Percentiles rank a stretch among this genome's conserved stretches.
These are phyloP conservation scores for Oophaga sylvatica DNA, from an alignment of 2,797 vertebrate genomes.

Conservation along the genomic window DNA sequence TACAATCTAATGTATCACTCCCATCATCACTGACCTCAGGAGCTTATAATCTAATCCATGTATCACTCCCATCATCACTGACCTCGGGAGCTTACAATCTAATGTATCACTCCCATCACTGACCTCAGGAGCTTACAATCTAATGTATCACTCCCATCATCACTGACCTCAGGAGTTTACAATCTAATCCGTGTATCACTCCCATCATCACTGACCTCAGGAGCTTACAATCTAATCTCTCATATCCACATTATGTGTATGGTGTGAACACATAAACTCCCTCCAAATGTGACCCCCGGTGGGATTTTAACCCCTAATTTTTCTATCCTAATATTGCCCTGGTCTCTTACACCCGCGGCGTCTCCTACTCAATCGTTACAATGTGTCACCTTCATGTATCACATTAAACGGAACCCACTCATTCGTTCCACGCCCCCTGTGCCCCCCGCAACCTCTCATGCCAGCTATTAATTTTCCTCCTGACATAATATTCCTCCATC, in stretches of 20 bases:
- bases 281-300: background rate
- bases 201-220: background rate
- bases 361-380: background rate
- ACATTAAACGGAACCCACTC: background rate
- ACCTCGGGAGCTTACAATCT: too few relatives aligned
- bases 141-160: too few relatives aligned
- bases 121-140: too few relatives aligned
- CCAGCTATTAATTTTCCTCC: background rate
- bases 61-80: too few relatives aligned
- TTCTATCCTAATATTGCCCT: background rate
- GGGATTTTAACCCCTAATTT: background rate
- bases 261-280: background rate
- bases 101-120: too few relatives aligned
- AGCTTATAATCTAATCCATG: background rate
- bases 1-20: background rate
- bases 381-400: slow-evolving; percentile 15
- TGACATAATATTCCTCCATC: background rate
- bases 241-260: background rate
- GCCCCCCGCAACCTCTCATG: slow-evolving; percentile 9
- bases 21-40: background rate
- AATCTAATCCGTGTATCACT: background rate
- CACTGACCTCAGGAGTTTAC: background rate
- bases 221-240: background rate
- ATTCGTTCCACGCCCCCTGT: background rate
- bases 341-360: background rate